Conservation (phyloP, 35 echinoderm and acorn worm species). For the Amphiura filiformis region DNA sequence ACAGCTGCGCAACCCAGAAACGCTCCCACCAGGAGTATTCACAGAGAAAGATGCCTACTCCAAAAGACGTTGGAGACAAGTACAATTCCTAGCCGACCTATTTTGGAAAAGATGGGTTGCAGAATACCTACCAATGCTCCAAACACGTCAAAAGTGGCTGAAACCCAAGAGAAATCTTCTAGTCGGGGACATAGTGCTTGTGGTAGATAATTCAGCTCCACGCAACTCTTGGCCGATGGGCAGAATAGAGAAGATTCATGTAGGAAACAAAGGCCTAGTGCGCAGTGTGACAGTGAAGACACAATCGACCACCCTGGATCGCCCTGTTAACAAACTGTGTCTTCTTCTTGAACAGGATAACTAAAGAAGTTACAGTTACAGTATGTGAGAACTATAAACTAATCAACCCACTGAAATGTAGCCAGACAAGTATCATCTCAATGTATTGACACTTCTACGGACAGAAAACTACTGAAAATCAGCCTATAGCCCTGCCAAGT, state of each 20-base stretch:
- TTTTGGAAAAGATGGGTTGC: conserved; percentile 60
- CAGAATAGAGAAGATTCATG: background rate
- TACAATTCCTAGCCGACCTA: conserved; percentile 38
- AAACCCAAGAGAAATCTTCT: conserved; percentile 12
- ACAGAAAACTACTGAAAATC: too few relatives aligned
- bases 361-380: too few relatives aligned
- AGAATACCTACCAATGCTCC: conserved; percentile 52
- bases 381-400: too few relatives aligned
- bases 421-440: too few relatives aligned
- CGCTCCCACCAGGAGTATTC: conserved; percentile 14
- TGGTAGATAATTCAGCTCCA: conserved; percentile 18
- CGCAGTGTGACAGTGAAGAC: conserved; percentile 15
- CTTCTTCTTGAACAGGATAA: background rate
- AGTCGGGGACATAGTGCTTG: conserved; percentile 24
- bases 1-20: background rate
- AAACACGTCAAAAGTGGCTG: conserved; percentile 53
- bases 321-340: conserved; percentile 34
- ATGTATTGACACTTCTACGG: too few relatives aligned
- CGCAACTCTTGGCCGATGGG: conserved; percentile 35
- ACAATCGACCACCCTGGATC: background rate
- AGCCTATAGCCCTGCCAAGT: too few relatives aligned
- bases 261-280: conserved; percentile 7
- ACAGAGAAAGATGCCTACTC: conserved; percentile 2
- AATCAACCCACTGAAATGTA: too few relatives aligned
- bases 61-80: conserved; percentile 38